phyloP scores from a whole-genome alignment of 2,797 vertebrate genomes.

The Acipenser transmontanus region DNA sequence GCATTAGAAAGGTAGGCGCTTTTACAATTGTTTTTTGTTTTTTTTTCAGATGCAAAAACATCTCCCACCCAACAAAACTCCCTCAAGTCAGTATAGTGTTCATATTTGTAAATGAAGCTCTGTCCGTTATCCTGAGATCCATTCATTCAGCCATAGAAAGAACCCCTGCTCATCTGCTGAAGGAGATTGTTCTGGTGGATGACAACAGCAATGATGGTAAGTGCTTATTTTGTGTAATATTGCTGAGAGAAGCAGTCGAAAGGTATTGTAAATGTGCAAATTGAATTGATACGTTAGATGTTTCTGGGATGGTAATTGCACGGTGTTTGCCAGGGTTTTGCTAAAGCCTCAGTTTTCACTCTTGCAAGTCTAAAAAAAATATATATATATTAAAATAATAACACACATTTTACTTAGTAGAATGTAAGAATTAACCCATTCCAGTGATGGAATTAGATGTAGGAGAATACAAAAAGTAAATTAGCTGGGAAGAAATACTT shows the following conservation, averaged over 20 bases:
- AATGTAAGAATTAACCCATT: too few relatives aligned
- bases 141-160: conserved; percentile 68
- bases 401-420: too few relatives aligned
- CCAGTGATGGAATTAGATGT: too few relatives aligned
- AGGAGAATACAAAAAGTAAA: too few relatives aligned
- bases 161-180: conserved; percentile 73
- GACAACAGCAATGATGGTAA: conserved; percentile 77
- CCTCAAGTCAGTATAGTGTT: conserved; percentile 78
- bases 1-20: neutral
- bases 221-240: conserved; percentile 18
- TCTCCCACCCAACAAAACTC: conserved; percentile 64
- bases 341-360: too few relatives aligned
- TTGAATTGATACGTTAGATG: too few relatives aligned
- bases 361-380: too few relatives aligned
- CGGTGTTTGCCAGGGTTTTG: too few relatives aligned
- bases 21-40: conserved; percentile 5
- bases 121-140: conserved; percentile 76
- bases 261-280: too few relatives aligned
- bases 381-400: too few relatives aligned
- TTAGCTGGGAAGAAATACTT: too few relatives aligned
- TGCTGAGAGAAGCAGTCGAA: neutral
- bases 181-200: conserved; percentile 80
- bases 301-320: too few relatives aligned
- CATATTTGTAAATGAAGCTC: conserved; percentile 79
- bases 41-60: conserved; percentile 69